Evolutionary conservation across 2,113 vertebrate species (phyloP).

Genomic region (Madoqua kirkii): DNA sequence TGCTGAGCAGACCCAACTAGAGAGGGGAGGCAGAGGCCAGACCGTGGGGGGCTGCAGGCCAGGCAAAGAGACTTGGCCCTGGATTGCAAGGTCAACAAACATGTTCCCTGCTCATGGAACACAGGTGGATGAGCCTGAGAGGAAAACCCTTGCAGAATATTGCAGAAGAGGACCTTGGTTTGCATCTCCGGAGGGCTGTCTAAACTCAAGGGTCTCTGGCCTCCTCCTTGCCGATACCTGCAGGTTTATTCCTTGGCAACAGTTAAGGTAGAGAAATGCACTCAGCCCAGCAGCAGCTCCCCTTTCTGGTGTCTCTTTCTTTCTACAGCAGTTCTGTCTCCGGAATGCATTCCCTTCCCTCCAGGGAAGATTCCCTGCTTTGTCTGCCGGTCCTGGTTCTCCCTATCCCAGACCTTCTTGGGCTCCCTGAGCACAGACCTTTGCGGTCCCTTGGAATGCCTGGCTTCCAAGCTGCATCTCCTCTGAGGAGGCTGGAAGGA

Average conservation of each 20-base stretch:
- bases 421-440: not conserved
- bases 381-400: not conserved
- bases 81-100: accelerated
- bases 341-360: accelerated
- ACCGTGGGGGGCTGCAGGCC: not conserved
- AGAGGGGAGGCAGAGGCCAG: not conserved
- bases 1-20: not conserved
- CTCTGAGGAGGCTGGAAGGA: not conserved
- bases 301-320: not conserved
- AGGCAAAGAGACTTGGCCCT: not conserved
- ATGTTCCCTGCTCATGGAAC: accelerated
- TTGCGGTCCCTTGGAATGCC: accelerated
- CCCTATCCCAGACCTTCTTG: too few species aligned
- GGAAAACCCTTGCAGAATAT: not conserved
- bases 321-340: not conserved
- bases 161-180: not conserved
- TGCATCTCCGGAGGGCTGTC: not conserved
- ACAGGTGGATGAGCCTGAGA: accelerated
- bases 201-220: not conserved
- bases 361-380: not conserved
- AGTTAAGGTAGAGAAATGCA: not conserved
- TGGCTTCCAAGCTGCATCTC: not conserved
- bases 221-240: accelerated
- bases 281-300: not conserved
- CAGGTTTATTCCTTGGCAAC: not conserved